These are phyloP conservation scores for Epinephelus coioides DNA, from an alignment of 2,797 vertebrate species.

Conservation along the genomic window DNA sequence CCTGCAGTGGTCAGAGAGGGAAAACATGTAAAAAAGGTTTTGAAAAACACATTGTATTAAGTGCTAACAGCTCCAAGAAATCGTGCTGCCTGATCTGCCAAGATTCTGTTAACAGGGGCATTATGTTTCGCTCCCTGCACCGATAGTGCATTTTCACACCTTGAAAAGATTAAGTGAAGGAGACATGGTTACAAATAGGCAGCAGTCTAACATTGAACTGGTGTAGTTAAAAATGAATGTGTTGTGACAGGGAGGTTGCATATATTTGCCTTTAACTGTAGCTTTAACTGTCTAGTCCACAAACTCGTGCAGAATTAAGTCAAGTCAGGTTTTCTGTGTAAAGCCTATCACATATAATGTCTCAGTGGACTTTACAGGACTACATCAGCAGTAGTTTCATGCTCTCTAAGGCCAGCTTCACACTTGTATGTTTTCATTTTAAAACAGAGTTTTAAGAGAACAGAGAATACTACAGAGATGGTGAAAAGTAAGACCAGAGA, in stretches of 20 bases:
- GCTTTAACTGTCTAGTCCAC: not conserved
- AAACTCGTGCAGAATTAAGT: not conserved
- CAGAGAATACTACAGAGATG: too few species aligned
- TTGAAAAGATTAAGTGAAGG: conserved; percentile 28
- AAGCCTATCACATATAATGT: not conserved
- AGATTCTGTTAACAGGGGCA: conserved; percentile 2
- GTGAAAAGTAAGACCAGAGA: too few species aligned
- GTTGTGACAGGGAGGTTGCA: conserved; percentile 12
- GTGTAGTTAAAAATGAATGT: conserved; percentile 22
- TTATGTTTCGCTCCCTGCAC: conserved; percentile 13
- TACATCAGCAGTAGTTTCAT: conserved; percentile 2
- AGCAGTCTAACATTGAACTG: not conserved
- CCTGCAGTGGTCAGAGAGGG: not conserved
- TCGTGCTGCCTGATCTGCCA: conserved; percentile 17
- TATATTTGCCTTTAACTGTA: conserved; percentile 7
- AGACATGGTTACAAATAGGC: conserved; percentile 13
- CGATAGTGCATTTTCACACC: conserved; percentile 2
- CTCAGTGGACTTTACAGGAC: conserved; percentile 18
- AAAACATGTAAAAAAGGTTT: not conserved
- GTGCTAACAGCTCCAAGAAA: conserved; percentile 6
- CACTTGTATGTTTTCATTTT: too few species aligned
- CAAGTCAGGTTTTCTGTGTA: conserved; percentile 19
- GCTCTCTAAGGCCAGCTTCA: not conserved
- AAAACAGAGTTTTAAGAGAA: too few species aligned
- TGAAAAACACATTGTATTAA: conserved; percentile 1